Evolutionary conservation across 2,888 invertebrate genomes (phyloP).

Genomic region (Lepidocyrtoides sp.): DNA sequence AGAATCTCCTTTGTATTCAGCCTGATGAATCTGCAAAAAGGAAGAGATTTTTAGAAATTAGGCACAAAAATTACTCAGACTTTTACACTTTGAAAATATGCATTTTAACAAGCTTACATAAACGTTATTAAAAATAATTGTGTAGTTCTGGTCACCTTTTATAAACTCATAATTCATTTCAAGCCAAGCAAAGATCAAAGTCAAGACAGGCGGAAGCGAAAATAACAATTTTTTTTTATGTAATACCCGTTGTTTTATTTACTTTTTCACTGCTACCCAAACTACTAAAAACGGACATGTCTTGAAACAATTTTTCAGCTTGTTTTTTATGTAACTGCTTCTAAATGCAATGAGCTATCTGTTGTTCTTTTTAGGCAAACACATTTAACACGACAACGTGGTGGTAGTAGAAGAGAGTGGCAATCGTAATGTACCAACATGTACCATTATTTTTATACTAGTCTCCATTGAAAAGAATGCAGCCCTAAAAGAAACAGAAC

Average conservation of each 20-base stretch:
- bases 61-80: not conserved
- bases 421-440: too few relatives aligned
- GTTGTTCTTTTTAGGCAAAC: not conserved
- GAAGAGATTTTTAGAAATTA: constrained; percentile 50
- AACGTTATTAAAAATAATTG: too few relatives aligned
- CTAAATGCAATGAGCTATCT: constrained; percentile 2
- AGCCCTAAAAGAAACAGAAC: constrained; percentile 21
- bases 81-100: too few relatives aligned
- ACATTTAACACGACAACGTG: constrained; percentile 4
- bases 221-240: not conserved
- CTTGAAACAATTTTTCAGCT: not conserved
- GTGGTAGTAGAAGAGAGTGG: not conserved
- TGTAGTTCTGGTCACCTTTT: too few relatives aligned
- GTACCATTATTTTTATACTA: not conserved
- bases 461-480: constrained; percentile 19
- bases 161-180: constrained; percentile 2
- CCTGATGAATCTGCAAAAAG: constrained; percentile 84
- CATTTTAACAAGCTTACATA: too few relatives aligned
- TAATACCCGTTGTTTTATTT: not conserved
- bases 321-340: not conserved
- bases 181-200: not conserved
- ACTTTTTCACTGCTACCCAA: not conserved
- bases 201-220: not conserved
- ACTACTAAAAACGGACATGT: not conserved
- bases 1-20: constrained; percentile 85